Evolutionary conservation across 2,797 vertebrate genomes (phyloP).

Genomic region (Falco concolor): DNA sequence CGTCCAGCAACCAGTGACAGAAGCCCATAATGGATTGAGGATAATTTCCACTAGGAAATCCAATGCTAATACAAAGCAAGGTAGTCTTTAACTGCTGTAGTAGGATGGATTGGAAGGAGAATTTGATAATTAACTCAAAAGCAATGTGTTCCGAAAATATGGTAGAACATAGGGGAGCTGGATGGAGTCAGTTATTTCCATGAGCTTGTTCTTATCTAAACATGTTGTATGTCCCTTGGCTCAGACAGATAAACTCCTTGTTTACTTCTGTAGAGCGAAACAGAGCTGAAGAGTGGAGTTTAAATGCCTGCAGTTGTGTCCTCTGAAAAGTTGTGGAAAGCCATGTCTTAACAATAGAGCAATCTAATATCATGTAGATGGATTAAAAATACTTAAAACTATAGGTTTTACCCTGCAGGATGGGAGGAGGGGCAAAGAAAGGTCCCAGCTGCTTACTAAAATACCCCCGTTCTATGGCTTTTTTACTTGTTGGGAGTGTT

Average conservation of each 20-base stretch:
- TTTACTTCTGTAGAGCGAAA: background rate
- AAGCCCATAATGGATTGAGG: slow-evolving; percentile 63
- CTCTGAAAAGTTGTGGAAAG: background rate
- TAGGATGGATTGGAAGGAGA: background rate
- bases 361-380: background rate
- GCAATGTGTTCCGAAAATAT: background rate
- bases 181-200: background rate
- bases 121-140: background rate
- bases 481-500: background rate
- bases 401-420: background rate
- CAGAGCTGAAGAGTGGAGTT: background rate
- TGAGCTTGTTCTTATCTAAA: background rate
- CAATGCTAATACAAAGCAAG: slow-evolving; percentile 69
- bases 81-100: slow-evolving; percentile 50
- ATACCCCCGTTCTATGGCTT: fast-evolving
- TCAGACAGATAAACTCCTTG: background rate
- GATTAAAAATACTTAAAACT: background rate
- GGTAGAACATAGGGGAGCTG: background rate
- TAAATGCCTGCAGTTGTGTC: background rate
- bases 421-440: background rate
- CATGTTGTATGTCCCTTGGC: fast-evolving
- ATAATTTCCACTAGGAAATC: slow-evolving; percentile 78
- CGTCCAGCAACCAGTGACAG: slow-evolving; percentile 58
- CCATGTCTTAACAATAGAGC: background rate
- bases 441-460: background rate